Percentiles rank a stretch among this genome's conserved stretches.
Conservation (phyloP, 1,140 invertebrate genomes). For the Nasonia longicornis region DNA sequence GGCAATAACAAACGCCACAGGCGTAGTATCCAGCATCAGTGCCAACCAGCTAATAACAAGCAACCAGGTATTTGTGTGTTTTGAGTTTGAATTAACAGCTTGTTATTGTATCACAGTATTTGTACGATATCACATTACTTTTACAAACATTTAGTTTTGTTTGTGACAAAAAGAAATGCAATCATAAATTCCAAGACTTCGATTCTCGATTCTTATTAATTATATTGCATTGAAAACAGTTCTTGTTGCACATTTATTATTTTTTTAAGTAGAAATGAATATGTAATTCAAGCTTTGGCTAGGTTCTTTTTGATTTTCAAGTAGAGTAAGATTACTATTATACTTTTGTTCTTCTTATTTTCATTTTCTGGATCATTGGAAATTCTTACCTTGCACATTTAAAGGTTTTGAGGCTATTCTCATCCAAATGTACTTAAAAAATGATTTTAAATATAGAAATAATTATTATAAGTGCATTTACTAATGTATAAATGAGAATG, state of each 20-base stretch:
- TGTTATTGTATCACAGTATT: background rate
- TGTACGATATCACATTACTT: background rate
- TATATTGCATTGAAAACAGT: background rate
- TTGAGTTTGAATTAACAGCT: constrained; percentile 38
- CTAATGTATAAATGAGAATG: too few species aligned
- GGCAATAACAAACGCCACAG: constrained; percentile 70
- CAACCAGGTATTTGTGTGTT: constrained; percentile 67
- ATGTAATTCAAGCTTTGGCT: too few species aligned
- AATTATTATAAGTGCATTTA: too few species aligned
- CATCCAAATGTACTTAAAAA: too few species aligned
- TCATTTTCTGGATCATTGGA: too few species aligned
- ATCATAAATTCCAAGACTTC: too few species aligned
- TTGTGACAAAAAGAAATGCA: background rate
- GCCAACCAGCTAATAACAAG: constrained; percentile 70
- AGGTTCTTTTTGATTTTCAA: background rate
- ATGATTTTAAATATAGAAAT: too few species aligned
- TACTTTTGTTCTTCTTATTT: too few species aligned
- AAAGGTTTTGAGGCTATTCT: too few species aligned
- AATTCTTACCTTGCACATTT: too few species aligned
- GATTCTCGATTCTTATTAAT: too few species aligned
- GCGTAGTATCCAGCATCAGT: constrained; percentile 70
- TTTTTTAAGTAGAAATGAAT: background rate
- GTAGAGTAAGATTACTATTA: background rate
- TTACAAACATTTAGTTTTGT: constrained; percentile 11
- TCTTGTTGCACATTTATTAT: constrained; percentile 2